Evolutionary conservation across 2,888 invertebrate species (phyloP).

Genomic region (Adela reaumurella): DNA sequence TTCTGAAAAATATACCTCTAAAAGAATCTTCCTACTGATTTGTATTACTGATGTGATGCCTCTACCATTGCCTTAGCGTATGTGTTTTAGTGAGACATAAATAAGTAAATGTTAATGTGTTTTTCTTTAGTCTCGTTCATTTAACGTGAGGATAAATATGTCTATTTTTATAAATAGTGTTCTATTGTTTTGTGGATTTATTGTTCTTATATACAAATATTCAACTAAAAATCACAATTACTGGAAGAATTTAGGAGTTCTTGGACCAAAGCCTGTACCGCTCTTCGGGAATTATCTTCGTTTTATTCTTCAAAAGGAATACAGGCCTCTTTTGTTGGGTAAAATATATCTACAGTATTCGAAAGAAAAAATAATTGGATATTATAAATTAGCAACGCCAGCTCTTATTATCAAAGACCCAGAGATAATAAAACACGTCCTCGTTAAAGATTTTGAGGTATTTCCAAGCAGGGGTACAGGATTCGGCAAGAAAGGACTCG

Average conservation of each 20-base stretch:
- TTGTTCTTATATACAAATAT: not conserved
- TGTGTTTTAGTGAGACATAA: too few relatives aligned
- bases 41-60: too few relatives aligned
- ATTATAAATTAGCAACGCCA: slow-evolving; percentile 5
- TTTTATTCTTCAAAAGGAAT: slow-evolving; percentile 9
- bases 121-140: too few relatives aligned
- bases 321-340: slow-evolving; percentile 1
- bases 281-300: slow-evolving; percentile 15
- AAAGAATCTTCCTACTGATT: too few relatives aligned
- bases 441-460: slow-evolving; percentile 2
- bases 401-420: slow-evolving; percentile 5
- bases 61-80: too few relatives aligned
- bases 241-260: slow-evolving; percentile 14
- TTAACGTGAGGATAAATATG: too few relatives aligned
- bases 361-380: slow-evolving; percentile 7
- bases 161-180: too few relatives aligned
- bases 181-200: too few relatives aligned
- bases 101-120: too few relatives aligned
- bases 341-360: slow-evolving; percentile 2
- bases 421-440: slow-evolving; percentile 1
- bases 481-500: not conserved
- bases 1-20: too few relatives aligned
- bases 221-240: slow-evolving; percentile 2
- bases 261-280: slow-evolving; percentile 14
- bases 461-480: not conserved